Conservation (phyloP, 2,113 vertebrate genomes). For the Ramphastos sulfuratus region DNA sequence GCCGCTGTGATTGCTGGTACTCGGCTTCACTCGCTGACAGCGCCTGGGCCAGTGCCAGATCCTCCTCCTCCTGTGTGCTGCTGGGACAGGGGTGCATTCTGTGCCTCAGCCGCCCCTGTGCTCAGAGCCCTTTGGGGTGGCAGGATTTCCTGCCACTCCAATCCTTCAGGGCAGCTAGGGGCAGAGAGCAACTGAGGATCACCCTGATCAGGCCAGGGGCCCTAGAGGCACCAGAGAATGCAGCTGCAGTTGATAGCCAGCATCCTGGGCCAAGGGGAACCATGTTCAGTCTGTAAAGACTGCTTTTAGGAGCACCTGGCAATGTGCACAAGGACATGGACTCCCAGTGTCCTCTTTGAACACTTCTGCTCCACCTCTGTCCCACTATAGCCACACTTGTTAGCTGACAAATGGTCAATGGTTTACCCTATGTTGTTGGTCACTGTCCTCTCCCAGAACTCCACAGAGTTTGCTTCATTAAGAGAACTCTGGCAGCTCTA, state of each 20-base stretch:
- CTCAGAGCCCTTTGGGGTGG: not conserved
- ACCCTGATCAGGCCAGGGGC: not conserved
- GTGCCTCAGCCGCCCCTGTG: not conserved
- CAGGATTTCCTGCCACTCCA: not conserved
- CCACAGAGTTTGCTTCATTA: not conserved
- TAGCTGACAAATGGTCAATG: not conserved
- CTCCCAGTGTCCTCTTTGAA: not conserved
- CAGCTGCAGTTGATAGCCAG: not conserved
- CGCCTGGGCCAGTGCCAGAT: constrained; percentile 92
- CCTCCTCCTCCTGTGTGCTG: constrained; percentile 93
- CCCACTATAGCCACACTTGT: rapidly evolving
- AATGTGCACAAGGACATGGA: rapidly evolving
- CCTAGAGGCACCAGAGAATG: not conserved
- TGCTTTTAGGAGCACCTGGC: not conserved
- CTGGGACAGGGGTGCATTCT: not conserved
- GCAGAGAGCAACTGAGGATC: not conserved
- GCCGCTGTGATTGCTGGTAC: constrained; percentile 81
- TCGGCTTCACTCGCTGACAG: constrained; percentile 95
- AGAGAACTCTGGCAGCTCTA: not conserved
- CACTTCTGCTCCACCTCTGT: not conserved
- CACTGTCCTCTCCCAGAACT: not conserved
- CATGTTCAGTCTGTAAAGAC: not conserved
- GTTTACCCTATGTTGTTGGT: not conserved
- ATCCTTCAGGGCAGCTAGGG: not conserved
- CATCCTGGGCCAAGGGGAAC: not conserved